A percentile compares a stretch with the other conserved stretches of the same genome.
Evolutionary conservation across 2,113 vertebrate species (phyloP).

Genomic region (Cebidichthys violaceus): DNA sequence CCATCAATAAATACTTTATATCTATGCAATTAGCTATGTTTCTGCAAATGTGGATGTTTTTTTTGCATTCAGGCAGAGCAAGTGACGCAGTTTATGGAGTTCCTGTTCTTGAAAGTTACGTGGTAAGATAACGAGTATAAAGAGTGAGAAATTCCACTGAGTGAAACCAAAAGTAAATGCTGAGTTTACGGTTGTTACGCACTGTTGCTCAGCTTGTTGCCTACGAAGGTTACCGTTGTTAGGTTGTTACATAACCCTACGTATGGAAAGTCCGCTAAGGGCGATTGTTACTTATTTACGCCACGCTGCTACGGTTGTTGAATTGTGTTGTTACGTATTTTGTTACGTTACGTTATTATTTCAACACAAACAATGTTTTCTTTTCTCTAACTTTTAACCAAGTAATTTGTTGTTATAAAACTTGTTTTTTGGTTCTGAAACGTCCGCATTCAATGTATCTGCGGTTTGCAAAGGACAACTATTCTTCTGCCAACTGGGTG

Average conservation of each 20-base stretch:
- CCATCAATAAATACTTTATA: too few species aligned
- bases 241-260: neutral
- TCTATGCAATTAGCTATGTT: too few species aligned
- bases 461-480: neutral
- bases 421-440: neutral
- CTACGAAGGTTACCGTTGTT: neutral
- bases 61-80: too few species aligned
- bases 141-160: too few species aligned
- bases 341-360: neutral
- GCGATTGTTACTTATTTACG: neutral
- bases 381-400: neutral
- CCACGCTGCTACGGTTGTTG: neutral
- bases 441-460: neutral
- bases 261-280: neutral
- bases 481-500: neutral
- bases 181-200: too few species aligned
- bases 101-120: too few species aligned
- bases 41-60: too few species aligned
- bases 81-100: too few species aligned
- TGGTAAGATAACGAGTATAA: too few species aligned
- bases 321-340: neutral
- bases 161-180: too few species aligned
- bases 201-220: neutral
- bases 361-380: neutral
- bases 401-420: neutral